phyloP scores from a whole-genome alignment of 2,888 invertebrate species.

The Acrocera orbiculus region DNA sequence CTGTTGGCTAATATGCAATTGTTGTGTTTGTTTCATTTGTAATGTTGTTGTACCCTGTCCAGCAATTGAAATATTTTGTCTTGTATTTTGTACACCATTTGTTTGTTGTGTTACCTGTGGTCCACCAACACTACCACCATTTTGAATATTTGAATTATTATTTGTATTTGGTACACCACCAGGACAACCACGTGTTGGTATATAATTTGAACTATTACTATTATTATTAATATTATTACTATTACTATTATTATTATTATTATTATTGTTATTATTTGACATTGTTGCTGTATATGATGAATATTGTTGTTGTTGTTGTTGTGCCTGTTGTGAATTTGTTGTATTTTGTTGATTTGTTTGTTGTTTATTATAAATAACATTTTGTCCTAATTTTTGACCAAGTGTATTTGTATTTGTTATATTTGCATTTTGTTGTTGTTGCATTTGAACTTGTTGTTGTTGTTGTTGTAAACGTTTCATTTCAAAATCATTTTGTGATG shows the following conservation, averaged over 20 bases:
- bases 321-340: constrained; percentile 14
- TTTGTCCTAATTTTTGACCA: constrained; percentile 26
- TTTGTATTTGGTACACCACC: constrained; percentile 14
- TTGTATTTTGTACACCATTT: constrained; percentile 31
- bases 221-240: constrained; percentile 15
- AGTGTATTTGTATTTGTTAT: no score
- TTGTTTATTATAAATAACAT: constrained; percentile 14
- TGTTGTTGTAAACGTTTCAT: constrained; percentile 30
- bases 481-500: constrained; percentile 31
- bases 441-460: constrained; percentile 17
- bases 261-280: constrained; percentile 39
- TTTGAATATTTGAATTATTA: constrained; percentile 1
- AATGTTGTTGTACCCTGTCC: constrained; percentile 37
- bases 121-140: not conserved
- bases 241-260: constrained; percentile 21
- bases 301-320: constrained; percentile 36
- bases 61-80: constrained; percentile 13
- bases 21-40: constrained; percentile 77
- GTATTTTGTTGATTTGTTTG: constrained; percentile 20
- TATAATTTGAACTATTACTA: constrained; percentile 16
- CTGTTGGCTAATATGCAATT: constrained; percentile 69
- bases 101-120: constrained; percentile 25
- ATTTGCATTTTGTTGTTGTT: constrained; percentile 25
- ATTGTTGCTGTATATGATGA: constrained; percentile 47
- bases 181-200: constrained; percentile 3